Evolutionary conservation across 2,113 vertebrate genomes (phyloP).

Genomic region (Atractosteus spatula): DNA sequence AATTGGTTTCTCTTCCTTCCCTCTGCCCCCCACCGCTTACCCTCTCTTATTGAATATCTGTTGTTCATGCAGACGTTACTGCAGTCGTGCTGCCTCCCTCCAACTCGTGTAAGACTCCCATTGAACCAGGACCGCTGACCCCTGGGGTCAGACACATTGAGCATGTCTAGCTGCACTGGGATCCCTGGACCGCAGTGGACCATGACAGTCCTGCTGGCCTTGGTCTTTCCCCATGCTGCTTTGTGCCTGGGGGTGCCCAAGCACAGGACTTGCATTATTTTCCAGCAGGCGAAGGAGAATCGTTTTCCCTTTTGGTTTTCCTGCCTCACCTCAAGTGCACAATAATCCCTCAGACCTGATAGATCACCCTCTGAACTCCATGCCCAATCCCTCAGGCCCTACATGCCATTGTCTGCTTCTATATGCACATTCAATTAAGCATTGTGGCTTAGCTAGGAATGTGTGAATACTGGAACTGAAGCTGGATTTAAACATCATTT

Average conservation of each 20-base stretch:
- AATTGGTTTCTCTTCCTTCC: conserved; percentile 29
- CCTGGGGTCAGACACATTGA: conserved; percentile 41
- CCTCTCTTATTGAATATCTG: conserved; percentile 48
- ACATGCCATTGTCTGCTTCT: conserved; percentile 46
- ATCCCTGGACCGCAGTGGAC: conserved; percentile 51
- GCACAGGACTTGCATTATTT: conserved; percentile 46
- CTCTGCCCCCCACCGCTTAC: conserved; percentile 35
- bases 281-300: conserved; percentile 40
- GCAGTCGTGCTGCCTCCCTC: conserved; percentile 38
- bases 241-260: conserved; percentile 38
- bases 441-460: conserved; percentile 56
- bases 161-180: conserved; percentile 42
- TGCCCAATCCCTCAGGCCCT: conserved; percentile 37
- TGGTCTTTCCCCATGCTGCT: conserved; percentile 36
- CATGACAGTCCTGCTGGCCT: conserved; percentile 40
- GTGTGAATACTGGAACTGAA: conserved; percentile 51
- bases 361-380: conserved; percentile 51
- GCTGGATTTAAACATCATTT: conserved; percentile 49
- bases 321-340: conserved; percentile 48
- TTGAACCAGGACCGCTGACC: conserved; percentile 47
- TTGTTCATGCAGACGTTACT: conserved; percentile 52
- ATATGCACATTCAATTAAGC: conserved; percentile 66
- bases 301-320: conserved; percentile 44
- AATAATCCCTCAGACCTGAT: conserved; percentile 43
- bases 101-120: conserved; percentile 36